Base-by-base conservation (phyloP, 2,888 invertebrate genomes). In the Dynastes tityus region DNA sequence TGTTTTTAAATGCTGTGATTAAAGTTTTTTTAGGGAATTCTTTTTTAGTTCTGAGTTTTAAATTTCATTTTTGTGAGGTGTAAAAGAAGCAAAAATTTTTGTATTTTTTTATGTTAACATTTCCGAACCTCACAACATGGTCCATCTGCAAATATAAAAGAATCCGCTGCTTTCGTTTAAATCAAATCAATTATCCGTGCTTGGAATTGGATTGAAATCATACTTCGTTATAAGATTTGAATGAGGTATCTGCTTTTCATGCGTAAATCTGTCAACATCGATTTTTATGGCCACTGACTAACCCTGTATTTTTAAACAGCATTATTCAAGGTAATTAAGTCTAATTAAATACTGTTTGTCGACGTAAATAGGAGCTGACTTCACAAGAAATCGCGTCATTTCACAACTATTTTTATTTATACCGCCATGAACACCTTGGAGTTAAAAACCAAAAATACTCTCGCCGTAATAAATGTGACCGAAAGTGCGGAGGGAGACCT, bases 361-460 rank as follows among this genome's bases (percentile, higher is more conserved):
- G 32, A 32, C 53, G 5, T 37, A 71, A 71, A 37, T 40, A 65
- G n/a, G 40, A 16, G 22, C 3, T 16, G 2, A 40, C 6, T n/a
- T 45, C 6, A 9, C 9, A 22, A 49, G 51, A 68, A 22, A 51
- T 68, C 29, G 29, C 49, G 2, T 68, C 27, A 68, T 51, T 68
- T n/a, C 51, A 27, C 51, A 13, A 8, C 5, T 63, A 63, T 27
- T 49, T 22, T n/a, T 68, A 68, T 73, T 73, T 58, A 1, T 37
- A 74, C 45, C 37, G 27, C 9, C 45, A 61, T 5, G 49, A 40
- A 61, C 61, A 22, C 22, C 27, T 29, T 71, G n/a, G n/a, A 71
- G 55, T 71, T 37, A 71, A 40, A 74, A 61, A 74, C 73, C 73
- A 63, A 61, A 74, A 74, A 74, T 74, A 74, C 45, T n/a, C 73